Percentiles rank a stretch among this genome's conserved stretches.
These are phyloP conservation scores for Xestia xanthographa DNA, from an alignment of 2,888 invertebrate genomes.

Conservation along the genomic window DNA sequence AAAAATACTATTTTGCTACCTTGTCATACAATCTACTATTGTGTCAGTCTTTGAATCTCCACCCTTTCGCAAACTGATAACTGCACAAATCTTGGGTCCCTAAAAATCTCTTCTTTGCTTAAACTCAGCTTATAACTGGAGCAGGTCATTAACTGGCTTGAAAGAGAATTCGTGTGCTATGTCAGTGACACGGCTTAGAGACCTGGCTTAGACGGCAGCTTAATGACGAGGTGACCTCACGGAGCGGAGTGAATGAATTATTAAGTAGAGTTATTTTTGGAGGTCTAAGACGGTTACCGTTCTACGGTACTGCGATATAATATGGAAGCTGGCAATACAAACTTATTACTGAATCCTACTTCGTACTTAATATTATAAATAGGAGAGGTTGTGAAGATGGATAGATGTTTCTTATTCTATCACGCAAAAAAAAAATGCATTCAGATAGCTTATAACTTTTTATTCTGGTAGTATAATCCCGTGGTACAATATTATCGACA, in stretches of 20 bases:
- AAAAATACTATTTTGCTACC: too few species aligned
- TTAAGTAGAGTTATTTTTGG: conserved; percentile 5
- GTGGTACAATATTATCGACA: too few species aligned
- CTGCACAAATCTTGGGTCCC: not conserved
- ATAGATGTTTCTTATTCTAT: too few species aligned
- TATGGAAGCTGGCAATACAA: not conserved
- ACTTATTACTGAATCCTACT: not conserved
- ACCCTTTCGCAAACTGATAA: not conserved
- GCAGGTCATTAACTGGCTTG: conserved; percentile 37
- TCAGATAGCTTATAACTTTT: not conserved
- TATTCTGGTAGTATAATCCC: not conserved
- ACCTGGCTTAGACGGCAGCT: not conserved
- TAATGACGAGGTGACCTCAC: not conserved
- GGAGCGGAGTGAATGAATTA: not conserved
- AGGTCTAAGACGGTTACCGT: not conserved
- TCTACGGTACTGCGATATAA: not conserved
- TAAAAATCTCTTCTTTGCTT: not conserved
- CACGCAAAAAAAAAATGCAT: too few species aligned
- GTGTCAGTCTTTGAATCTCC: not conserved
- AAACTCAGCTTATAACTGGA: conserved; percentile 28
- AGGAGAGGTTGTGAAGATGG: too few species aligned
- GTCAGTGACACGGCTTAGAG: conserved; percentile 9
- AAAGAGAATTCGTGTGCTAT: conserved; percentile 15
- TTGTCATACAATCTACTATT: too few species aligned
- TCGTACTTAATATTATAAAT: too few species aligned